phyloP scores from a whole-genome alignment of 2,113 vertebrate genomes.

The Trochalopteron elliotii region DNA sequence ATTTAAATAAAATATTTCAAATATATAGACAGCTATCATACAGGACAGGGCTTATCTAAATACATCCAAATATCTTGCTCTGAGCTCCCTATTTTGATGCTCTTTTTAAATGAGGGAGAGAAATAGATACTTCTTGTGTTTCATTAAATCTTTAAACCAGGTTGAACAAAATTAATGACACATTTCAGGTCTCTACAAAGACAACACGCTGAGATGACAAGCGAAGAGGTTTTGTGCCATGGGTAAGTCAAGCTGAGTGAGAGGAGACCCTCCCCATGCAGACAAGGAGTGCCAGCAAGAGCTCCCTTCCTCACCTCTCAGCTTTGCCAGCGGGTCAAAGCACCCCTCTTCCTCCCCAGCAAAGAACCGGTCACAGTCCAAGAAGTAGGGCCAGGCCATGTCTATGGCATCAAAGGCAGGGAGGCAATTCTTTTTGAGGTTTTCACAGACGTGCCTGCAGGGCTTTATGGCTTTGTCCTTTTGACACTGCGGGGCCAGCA shows the following conservation, averaged over 20 bases:
- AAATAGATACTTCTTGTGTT: not conserved
- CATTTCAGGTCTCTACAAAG: not conserved
- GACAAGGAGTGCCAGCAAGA: not conserved
- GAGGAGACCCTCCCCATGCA: not conserved
- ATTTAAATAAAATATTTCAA: not conserved
- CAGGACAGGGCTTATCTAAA: not conserved
- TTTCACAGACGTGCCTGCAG: slow-evolving; percentile 86
- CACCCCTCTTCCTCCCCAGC: slow-evolving; percentile 85
- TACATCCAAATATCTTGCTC: not conserved
- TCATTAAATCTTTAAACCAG: not conserved
- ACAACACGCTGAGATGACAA: not conserved
- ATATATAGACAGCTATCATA: not conserved
- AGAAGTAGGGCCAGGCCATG: slow-evolving; percentile 98
- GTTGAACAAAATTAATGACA: not conserved
- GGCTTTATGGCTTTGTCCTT: slow-evolving; percentile 77
- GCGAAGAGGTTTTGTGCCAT: not conserved
- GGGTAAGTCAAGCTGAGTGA: not conserved
- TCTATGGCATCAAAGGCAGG: slow-evolving; percentile 89
- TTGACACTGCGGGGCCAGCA: slow-evolving; percentile 86
- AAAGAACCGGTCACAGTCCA: slow-evolving; percentile 92
- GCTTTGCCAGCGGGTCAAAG: slow-evolving; percentile 82
- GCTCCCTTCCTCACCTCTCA: slow-evolving; percentile 78
- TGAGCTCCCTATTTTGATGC: not conserved
- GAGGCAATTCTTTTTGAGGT: slow-evolving; percentile 80
- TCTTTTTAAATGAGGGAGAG: not conserved